Evolutionary conservation across 2,797 vertebrate genomes (phyloP).

Genomic region (Gambelia wislizenii): DNA sequence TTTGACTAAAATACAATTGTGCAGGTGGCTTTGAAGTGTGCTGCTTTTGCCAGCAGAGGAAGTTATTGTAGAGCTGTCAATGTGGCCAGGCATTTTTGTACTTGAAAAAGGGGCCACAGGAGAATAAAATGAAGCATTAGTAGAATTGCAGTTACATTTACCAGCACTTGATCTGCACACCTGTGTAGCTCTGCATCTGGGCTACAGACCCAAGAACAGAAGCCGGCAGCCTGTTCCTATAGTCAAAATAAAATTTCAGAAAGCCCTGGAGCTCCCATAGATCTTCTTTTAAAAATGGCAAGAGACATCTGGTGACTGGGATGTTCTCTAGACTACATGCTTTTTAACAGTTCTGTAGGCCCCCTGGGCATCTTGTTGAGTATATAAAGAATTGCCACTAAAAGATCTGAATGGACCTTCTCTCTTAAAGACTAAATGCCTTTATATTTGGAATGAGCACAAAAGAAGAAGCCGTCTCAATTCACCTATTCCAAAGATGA

Average conservation of each 20-base stretch:
- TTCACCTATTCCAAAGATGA: constrained; percentile 22
- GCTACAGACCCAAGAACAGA: neutral
- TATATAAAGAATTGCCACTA: constrained; percentile 12
- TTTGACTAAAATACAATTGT: neutral
- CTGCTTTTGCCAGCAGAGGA: constrained; percentile 4
- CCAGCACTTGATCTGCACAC: constrained; percentile 5
- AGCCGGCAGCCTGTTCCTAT: neutral
- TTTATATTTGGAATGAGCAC: neutral
- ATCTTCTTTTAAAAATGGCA: neutral
- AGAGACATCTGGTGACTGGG: neutral
- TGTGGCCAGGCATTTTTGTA: neutral
- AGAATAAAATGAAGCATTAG: neutral
- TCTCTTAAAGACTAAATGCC: neutral
- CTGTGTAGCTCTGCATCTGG: neutral
- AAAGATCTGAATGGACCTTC: neutral
- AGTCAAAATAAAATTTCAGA: neutral
- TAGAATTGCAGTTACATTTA: neutral
- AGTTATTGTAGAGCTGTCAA: neutral
- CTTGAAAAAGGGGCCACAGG: neutral
- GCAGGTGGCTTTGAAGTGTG: neutral
- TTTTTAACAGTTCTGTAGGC: neutral
- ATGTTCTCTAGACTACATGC: neutral
- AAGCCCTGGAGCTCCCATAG: neutral
- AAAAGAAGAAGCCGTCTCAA: neutral
- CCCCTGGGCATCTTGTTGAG: neutral